Evolutionary conservation across 2,797 vertebrate genomes (phyloP), one percentile per base, ranked within the genome.

Genomic region (Hipposideros larvatus): DNA sequence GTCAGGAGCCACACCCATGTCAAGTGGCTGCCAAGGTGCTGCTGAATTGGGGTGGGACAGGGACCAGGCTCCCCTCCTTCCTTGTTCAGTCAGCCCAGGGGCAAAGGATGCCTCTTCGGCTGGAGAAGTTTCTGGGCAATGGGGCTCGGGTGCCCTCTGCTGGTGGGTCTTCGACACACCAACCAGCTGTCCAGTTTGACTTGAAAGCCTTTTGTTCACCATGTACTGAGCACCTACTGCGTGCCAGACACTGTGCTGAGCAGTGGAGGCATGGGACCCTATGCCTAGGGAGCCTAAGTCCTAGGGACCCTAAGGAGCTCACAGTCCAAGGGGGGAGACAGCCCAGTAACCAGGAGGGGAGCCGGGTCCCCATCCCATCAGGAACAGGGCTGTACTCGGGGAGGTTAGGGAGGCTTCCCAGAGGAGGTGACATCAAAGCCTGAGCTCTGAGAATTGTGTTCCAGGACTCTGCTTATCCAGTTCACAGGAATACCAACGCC

Each of bases 71-170:
- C 22, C 26, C 15, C 26, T 59, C 15, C 18, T 26, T 28, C 24
- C 2, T 26, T 31, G 18, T 31, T 31, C 61, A 66, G 28, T 31
- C 61, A 71, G n/a, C 2, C 46, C 48, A 3, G 74, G 11, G 6
- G 46, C 34, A 9, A 31, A 75, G 34, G 43, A 46, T 55, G 16
- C 53, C 53, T 55, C 53, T 1, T 43, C 5, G 16, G 11, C 48
- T 46, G 31, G 16, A 43, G 11, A 31, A 5, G 24, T 61, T 83
- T 92, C 75, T 55, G 24, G 10, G 26, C 28, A 11, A 73, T 48
- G 26, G 48, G 87, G 61, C 74, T 75, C 46, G 1, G 10, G 71
- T 13, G 31, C 74, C 68, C 63, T 96, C 96, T 96, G 46, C 85
- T 95, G 73, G 88, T 43, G 46, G 53, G 2, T 57, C 55, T 92